Percentiles rank a stretch among this genome's conserved stretches.
Evolutionary conservation across 2,113 vertebrate genomes (phyloP).

Genomic region (Tragulus kanchil): DNA sequence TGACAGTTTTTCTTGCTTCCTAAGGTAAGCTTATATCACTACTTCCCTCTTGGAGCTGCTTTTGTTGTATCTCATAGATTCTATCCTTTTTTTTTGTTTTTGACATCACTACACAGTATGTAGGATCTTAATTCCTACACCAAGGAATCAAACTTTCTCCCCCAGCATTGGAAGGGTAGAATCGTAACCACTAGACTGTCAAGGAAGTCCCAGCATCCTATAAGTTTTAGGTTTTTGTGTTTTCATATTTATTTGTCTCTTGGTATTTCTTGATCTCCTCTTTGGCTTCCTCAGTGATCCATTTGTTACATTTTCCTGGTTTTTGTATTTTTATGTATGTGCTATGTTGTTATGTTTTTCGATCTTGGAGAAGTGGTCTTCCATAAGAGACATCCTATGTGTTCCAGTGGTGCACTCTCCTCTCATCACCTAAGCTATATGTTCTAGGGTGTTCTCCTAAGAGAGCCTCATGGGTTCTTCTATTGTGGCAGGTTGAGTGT

Average conservation of each 20-base stretch:
- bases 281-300: neutral
- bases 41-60: neutral
- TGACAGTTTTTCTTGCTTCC: neutral
- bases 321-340: neutral
- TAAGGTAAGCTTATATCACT: neutral
- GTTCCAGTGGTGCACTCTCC: neutral
- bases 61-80: neutral
- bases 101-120: too few relatives aligned
- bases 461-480: neutral
- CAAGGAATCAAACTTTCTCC: too few relatives aligned
- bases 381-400: neutral
- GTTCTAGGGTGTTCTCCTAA: neutral
- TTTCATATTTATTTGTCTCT: neutral
- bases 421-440: neutral
- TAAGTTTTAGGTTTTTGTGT: neutral
- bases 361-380: neutral
- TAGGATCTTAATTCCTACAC: too few relatives aligned
- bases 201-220: neutral
- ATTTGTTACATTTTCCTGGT: neutral
- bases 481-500: neutral
- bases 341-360: neutral
- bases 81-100: too few relatives aligned
- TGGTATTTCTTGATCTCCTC: neutral
- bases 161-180: too few relatives aligned
- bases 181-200: too few relatives aligned